Evolutionary conservation across 2,797 vertebrate species (phyloP).

Genomic region (Myotis planiceps): DNA sequence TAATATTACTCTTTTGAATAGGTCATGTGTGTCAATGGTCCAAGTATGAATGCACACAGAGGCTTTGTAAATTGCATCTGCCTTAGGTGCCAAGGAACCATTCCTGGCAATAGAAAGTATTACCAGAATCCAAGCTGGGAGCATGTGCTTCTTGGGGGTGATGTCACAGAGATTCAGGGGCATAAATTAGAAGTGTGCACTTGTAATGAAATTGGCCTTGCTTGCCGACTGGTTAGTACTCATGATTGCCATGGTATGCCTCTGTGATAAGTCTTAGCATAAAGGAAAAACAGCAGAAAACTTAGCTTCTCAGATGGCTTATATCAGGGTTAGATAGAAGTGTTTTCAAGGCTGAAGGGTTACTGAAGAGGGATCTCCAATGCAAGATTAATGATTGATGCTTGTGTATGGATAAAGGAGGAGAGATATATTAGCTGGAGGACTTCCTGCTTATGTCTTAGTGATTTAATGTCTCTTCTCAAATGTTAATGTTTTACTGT

Average conservation of each 20-base stretch:
- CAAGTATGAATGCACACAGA: background rate
- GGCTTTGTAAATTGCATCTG: background rate
- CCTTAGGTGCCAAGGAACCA: background rate
- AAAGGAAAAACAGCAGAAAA: slow-evolving; percentile 62
- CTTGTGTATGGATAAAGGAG: slow-evolving; percentile 46
- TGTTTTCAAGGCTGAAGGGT: slow-evolving; percentile 52
- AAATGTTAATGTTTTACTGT: background rate
- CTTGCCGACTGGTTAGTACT: slow-evolving; percentile 57
- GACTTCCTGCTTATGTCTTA: slow-evolving; percentile 9
- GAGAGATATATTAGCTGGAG: background rate
- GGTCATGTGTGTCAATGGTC: background rate
- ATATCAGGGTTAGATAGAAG: slow-evolving; percentile 17
- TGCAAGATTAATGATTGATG: slow-evolving; percentile 59
- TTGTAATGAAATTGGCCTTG: slow-evolving; percentile 64
- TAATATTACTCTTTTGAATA: background rate
- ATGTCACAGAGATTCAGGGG: slow-evolving; percentile 54
- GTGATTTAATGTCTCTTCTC: slow-evolving; percentile 49
- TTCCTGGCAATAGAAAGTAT: background rate
- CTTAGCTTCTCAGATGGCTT: slow-evolving; percentile 54
- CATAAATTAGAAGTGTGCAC: slow-evolving; percentile 54
- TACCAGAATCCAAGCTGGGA: background rate
- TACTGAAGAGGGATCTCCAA: slow-evolving; percentile 44
- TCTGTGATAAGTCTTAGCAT: slow-evolving; percentile 53
- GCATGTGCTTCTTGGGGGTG: slow-evolving; percentile 13
- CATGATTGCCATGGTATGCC: slow-evolving; percentile 42